Percentiles rank a stretch among this genome's conserved stretches.
Evolutionary conservation across 2,797 vertebrate genomes (phyloP).

Genomic region (Pelochelys cantorii): DNA sequence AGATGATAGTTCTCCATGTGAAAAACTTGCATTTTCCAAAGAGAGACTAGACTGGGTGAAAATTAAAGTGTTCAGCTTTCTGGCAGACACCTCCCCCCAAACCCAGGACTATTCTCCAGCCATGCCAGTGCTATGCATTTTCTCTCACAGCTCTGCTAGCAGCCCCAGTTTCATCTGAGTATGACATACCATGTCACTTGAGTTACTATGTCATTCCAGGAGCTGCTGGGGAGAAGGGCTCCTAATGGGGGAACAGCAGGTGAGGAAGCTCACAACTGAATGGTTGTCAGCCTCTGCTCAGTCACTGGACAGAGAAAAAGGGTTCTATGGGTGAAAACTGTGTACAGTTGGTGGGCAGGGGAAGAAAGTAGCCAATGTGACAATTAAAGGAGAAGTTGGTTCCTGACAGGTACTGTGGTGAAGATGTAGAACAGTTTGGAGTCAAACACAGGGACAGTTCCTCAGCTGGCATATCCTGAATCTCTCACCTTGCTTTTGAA

Average conservation of each 20-base stretch:
- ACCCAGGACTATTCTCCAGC: background rate
- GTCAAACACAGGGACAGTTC: background rate
- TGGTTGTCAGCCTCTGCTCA: too few species aligned
- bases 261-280: background rate
- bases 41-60: background rate
- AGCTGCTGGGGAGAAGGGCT: background rate
- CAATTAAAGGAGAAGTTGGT: background rate
- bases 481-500: background rate
- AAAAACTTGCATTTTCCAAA: background rate
- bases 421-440: background rate
- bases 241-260: background rate
- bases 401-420: background rate
- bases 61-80: background rate
- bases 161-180: background rate
- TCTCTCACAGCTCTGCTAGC: background rate
- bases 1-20: background rate
- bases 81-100: background rate
- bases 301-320: background rate
- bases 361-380: background rate
- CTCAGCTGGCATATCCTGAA: background rate
- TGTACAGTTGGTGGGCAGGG: background rate
- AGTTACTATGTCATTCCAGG: background rate
- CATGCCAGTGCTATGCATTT: background rate
- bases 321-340: background rate
- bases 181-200: background rate